Evolutionary conservation across 2,888 invertebrate genomes (phyloP), one percentile per base, ranked within the genome.

Genomic region (Digitonthophagus gazella): DNA sequence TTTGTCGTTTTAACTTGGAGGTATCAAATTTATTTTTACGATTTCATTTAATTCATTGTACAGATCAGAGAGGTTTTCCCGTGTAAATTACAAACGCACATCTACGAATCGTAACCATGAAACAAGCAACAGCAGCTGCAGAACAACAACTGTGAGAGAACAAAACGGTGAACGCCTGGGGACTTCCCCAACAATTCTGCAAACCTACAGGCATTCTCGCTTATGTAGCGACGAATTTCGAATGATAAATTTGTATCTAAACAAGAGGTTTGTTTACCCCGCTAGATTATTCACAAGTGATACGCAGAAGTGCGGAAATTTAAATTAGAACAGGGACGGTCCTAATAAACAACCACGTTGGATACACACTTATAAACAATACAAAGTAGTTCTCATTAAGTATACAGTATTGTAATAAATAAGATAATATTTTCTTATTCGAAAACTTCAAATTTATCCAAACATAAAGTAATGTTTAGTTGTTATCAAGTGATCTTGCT

Each of bases 201-300:
- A 44, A 44, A 44, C 28, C 28, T 44, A 3, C 8, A 44, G 28
- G 28, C 28, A 11, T 44, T 11, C 28, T 8, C 11, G 28, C 28
- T 44, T 44, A 44, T 44, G 28, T 44, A 44, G 11, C 28, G 11
- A 19, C 61, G 20, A 6, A 18, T 61, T 61, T 61, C 61, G 61
- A 19, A 19, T 61, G 20, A 61, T 61, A 61, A 61, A 61, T 61
- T 61, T 20, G 20, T 61, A 61, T 18, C 61, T 61, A 61, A 61
- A 61, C 61, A 61, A 44, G 28, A 44, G 19, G 61, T 61, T 61
- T 61, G 61, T 61, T 61, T 61, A 20, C 61, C n/a, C 18, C 20
- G 18, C 18, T 20, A 61, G 18, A 61, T 61, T 61, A 61, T 20
- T 20, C 61, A 61, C 6, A 6, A 3, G 28, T 5, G 28, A 44